Evolutionary conservation across 2,888 invertebrate species (phyloP).

Genomic region (Altica lythri): DNA sequence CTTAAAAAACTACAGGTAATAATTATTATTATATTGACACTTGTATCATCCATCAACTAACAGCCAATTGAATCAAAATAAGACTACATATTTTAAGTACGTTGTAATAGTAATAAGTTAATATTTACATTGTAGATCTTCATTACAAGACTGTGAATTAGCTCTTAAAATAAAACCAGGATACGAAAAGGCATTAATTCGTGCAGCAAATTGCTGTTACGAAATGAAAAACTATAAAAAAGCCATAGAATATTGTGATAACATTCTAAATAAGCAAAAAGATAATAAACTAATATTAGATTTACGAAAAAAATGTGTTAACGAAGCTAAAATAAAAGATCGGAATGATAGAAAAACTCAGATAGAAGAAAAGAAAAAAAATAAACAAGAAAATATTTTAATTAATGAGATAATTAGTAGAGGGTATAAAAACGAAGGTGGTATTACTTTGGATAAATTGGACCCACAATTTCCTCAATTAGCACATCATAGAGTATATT

Average conservation of each 20-base stretch:
- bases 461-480: constrained; percentile 71
- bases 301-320: constrained; percentile 61
- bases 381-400: constrained; percentile 57
- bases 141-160: constrained; percentile 77
- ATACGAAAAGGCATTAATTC: constrained; percentile 76
- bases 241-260: constrained; percentile 74
- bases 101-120: neutral
- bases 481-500: constrained; percentile 66
- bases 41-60: too few relatives aligned
- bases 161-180: constrained; percentile 76
- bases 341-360: constrained; percentile 64
- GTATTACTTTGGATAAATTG: constrained; percentile 61
- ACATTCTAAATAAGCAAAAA: constrained; percentile 64
- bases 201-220: constrained; percentile 77
- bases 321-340: constrained; percentile 59
- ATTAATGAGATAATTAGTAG: constrained; percentile 57
- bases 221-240: constrained; percentile 70
- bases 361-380: constrained; percentile 55
- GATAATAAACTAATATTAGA: constrained; percentile 63
- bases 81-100: too few relatives aligned
- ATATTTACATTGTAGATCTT: constrained; percentile 61
- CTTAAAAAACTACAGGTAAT: constrained; percentile 75
- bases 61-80: too few relatives aligned
- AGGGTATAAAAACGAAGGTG: constrained; percentile 62
- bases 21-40: constrained; percentile 1